These are phyloP conservation scores for Exocentrus adspersus DNA, from an alignment of 2,888 invertebrate genomes.

Conservation along the genomic window DNA sequence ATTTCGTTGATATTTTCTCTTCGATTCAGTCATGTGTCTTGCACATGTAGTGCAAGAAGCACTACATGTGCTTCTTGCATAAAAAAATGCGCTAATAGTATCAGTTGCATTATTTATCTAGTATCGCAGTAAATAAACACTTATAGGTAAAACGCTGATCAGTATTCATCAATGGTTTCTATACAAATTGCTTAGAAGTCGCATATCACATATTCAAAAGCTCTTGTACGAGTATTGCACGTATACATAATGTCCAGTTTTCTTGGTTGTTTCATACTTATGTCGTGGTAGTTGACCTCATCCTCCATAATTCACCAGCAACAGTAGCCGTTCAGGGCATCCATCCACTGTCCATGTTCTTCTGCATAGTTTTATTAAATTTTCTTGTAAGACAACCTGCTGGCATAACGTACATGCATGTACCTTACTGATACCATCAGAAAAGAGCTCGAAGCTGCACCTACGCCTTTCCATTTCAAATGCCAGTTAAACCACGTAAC, in stretches of 20 bases:
- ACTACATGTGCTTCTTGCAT: too few species aligned
- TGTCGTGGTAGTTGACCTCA: too few species aligned
- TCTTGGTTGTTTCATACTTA: too few species aligned
- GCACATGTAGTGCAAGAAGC: too few species aligned
- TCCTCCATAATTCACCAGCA: constrained; percentile 15
- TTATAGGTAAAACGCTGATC: too few species aligned
- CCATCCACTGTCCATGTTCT: constrained; percentile 17
- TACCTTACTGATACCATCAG: constrained; percentile 23
- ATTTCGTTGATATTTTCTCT: too few species aligned
- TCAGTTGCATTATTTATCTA: too few species aligned
- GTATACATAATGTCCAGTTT: neutral
- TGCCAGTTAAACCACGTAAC: constrained; percentile 9
- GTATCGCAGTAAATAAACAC: too few species aligned
- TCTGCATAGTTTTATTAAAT: constrained; percentile 26
- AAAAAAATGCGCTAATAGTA: too few species aligned
- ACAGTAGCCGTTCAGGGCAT: constrained; percentile 26
- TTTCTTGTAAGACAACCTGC: constrained; percentile 15
- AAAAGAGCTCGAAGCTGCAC: constrained; percentile 14
- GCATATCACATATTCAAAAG: neutral
- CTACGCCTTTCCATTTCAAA: constrained; percentile 10
- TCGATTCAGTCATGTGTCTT: too few species aligned
- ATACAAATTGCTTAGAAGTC: neutral
- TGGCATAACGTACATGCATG: constrained; percentile 24
- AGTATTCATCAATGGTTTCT: neutral
- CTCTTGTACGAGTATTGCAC: neutral